phyloP scores from a whole-genome alignment of 1,140 invertebrate genomes.

The Lepidurus apus region DNA sequence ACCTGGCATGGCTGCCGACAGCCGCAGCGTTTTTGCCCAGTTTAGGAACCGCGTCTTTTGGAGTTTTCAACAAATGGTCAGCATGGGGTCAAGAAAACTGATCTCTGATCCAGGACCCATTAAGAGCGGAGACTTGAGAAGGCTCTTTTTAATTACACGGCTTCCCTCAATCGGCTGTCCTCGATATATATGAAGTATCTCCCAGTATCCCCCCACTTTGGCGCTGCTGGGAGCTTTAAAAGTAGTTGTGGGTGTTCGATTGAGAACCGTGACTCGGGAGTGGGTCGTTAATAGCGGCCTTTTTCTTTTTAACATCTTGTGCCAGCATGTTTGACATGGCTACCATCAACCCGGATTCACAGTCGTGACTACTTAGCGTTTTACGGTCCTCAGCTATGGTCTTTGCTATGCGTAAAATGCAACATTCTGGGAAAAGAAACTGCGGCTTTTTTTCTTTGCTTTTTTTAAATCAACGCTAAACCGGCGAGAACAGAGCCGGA shows the following conservation, averaged over 20 bases:
- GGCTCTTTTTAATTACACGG: not conserved
- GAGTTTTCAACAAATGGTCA: slow-evolving; percentile 2
- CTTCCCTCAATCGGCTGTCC: not conserved
- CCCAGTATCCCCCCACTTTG: not conserved
- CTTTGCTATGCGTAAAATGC: not conserved
- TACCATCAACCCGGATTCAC: slow-evolving; percentile 18
- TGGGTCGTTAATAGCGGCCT: slow-evolving; percentile 11
- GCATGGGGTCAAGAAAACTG: not conserved
- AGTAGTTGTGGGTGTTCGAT: not conserved
- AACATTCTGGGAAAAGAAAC: not conserved
- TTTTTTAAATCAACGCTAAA: no score
- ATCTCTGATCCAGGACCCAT: not conserved
- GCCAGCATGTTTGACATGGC: slow-evolving; percentile 17
- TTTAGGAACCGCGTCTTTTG: not conserved
- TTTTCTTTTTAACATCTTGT: slow-evolving; percentile 17
- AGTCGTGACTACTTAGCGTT: slow-evolving; percentile 21
- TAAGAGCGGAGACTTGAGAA: not conserved
- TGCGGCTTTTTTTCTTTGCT: not conserved
- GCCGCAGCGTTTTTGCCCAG: not conserved
- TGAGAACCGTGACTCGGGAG: slow-evolving; percentile 3
- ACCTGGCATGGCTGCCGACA: slow-evolving; percentile 9
- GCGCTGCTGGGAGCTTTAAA: not conserved
- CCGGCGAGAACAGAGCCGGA: no score
- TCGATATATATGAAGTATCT: not conserved
- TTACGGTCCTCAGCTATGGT: not conserved